Base-by-base conservation (phyloP, 2,888 invertebrate genomes). In the Volucella zonaria region DNA sequence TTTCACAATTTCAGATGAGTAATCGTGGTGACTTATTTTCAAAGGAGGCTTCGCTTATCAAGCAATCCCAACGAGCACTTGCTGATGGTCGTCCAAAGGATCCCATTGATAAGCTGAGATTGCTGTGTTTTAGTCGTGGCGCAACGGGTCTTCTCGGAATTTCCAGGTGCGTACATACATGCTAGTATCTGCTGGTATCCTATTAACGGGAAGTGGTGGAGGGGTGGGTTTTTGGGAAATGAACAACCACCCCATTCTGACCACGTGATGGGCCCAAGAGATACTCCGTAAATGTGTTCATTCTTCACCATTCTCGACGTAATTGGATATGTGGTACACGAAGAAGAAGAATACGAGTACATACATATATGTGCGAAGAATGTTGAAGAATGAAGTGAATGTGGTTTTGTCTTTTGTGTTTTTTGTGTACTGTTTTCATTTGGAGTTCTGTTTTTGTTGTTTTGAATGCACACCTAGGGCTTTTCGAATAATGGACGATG, bases 401-500 rank as follows among this genome's bases (percentile, higher is more conserved):
- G 73, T 59, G 58, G 18, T 52, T 73, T 47, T 74, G 15, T 23
- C 0, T 23, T 23, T 23, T 23, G 18, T 23, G 38, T 40, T 9
- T 40, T 9, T 71, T 14, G 40, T 47, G 23, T 51, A 14, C 54
- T 66, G 67, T 77, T 67, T 82, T 82, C 54, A 82, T 77, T 78
- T 56, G 62, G 38, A 61, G 73, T 71, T 79, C 78, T 15, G 62
- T 81, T 81, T 56, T 81, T 68, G 68, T 62, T 73, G 12, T 70
- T 56, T 40, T 14, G n/a, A 58, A 66, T 18, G 61, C 71, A 15
- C 61, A 43, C 49, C 42, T 87, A 96, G 96, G 90, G 92, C 96
- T 87, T 98, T 99, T 91, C 95, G 97, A 64, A 93, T 96, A 61
- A 96, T 98, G 95, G 98, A 99, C 90, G 96, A 98, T 82, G 97